Base-by-base conservation (phyloP, 2,113 vertebrate genomes). In the Rhabdomys dilectus region DNA sequence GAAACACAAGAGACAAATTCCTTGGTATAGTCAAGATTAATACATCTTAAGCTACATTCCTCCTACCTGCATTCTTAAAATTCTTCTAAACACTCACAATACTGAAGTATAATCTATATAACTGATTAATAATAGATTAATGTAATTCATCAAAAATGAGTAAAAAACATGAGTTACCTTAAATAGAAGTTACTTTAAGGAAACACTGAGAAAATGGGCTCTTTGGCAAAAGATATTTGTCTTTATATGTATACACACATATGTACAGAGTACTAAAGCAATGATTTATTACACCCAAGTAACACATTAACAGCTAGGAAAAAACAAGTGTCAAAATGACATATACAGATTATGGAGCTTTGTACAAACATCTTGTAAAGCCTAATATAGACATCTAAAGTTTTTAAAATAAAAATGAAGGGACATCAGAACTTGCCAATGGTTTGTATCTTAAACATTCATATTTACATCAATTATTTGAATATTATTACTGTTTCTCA, bases 321-420 rank as follows among this genome's bases (percentile, higher is more conserved):
- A 82, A 97, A 97, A 78, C n/a, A 88, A 94, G 91, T 64, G 34
- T 89, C 82, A 92, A 64, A 68, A 89, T 93, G 76, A 89, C 80
- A 73, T 70, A 97, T 94, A 91, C 73, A 53, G 53, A 89, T 92
- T 78, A 89, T 3, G 56, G 3, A 73, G 51, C 8, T 77, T 89
- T 73, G 16, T 48, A 68, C 21, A 89, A 92, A 95, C 39, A 86
- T 68, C 84, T 53, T 56, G 34, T 45, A 85, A 34, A 21, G 5
- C 66, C 75, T 86, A 91, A n/a, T 42, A 24, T 19, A 94, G 72
- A 76, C 13, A 78, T 16, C n/a, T 82, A 66, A 95, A 92, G 16
- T 64, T 91, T 72, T 22, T 81, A 72, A 75, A 95, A 84, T 21
- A 73, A 53, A 96, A 97, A 82, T 48, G 90, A 94, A 84, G 13